Percentiles rank a stretch among this genome's conserved stretches.
These are phyloP conservation scores for Cybosia mesomella DNA, from an alignment of 2,888 invertebrate species.

Conservation along the genomic window DNA sequence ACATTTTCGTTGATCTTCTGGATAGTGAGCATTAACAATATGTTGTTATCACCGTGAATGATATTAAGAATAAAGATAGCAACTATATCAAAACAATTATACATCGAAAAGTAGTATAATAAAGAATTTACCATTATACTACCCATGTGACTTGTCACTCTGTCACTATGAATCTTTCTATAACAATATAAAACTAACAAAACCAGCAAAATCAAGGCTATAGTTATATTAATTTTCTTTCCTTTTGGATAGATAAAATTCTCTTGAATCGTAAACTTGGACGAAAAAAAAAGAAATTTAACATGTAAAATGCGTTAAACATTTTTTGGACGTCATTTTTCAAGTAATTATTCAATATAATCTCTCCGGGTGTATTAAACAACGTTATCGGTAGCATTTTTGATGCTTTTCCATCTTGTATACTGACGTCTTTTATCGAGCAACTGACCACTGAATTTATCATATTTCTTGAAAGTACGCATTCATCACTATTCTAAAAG, in stretches of 20 bases:
- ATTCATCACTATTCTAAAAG: not conserved
- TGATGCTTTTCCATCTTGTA: not conserved
- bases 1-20: slow-evolving; percentile 4
- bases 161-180: not conserved
- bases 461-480: not conserved
- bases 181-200: slow-evolving; percentile 2
- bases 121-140: not conserved
- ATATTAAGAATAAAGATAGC: slow-evolving; percentile 7
- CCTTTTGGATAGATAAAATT: slow-evolving; percentile 27
- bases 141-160: not conserved
- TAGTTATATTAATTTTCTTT: not conserved
- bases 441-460: not conserved
- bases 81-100: slow-evolving; percentile 1
- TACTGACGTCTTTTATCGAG: not conserved
- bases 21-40: slow-evolving; percentile 10
- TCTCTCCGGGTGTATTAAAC: not conserved
- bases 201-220: not conserved
- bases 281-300: slow-evolving; percentile 23
- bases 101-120: not conserved
- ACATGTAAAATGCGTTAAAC: slow-evolving; percentile 1
- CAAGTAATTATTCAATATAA: slow-evolving; percentile 11
- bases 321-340: slow-evolving; percentile 6
- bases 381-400: slow-evolving; percentile 9
- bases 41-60: slow-evolving; percentile 10
- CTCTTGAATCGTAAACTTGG: slow-evolving; percentile 31